Conservation (phyloP, 1,140 invertebrate species). For the Gryllus bimaculatus region DNA sequence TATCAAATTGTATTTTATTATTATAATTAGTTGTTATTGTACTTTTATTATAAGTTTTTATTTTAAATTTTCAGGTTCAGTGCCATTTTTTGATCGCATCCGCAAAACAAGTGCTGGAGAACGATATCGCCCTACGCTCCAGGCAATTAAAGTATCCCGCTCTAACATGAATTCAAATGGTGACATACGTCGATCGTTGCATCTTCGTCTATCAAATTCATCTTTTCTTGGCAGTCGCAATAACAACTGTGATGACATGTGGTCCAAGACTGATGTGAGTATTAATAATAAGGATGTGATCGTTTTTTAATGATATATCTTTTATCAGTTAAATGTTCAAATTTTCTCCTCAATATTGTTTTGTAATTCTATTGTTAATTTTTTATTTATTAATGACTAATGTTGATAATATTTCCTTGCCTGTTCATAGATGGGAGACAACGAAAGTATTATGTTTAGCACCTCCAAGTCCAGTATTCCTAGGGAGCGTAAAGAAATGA, state of each 20-base stretch:
- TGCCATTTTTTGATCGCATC: conserved; percentile 76
- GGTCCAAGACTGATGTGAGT: conserved; percentile 34
- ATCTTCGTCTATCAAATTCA: conserved; percentile 44
- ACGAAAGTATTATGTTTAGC: conserved; percentile 30
- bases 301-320: background rate
- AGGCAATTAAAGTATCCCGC: conserved; percentile 60
- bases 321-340: background rate
- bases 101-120: conserved; percentile 69
- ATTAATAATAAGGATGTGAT: background rate
- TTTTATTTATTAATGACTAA: background rate
- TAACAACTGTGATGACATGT: conserved; percentile 45
- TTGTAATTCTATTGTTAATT: background rate
- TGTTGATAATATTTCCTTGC: background rate
- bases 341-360: background rate
- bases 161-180: conserved; percentile 49
- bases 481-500: conserved; percentile 56
- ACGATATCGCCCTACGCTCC: conserved; percentile 64
- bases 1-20: no score
- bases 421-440: conserved; percentile 19
- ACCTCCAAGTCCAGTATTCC: conserved; percentile 41
- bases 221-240: conserved; percentile 51
- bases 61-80: conserved; percentile 27
- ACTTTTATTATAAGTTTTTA: conserved; percentile 23
- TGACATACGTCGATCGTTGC: conserved; percentile 43
- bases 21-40: conserved; percentile 12